Evolutionary conservation across 2,113 vertebrate genomes (phyloP), one percentile per base, ranked within the genome.

Genomic region (Lophius piscatorius): DNA sequence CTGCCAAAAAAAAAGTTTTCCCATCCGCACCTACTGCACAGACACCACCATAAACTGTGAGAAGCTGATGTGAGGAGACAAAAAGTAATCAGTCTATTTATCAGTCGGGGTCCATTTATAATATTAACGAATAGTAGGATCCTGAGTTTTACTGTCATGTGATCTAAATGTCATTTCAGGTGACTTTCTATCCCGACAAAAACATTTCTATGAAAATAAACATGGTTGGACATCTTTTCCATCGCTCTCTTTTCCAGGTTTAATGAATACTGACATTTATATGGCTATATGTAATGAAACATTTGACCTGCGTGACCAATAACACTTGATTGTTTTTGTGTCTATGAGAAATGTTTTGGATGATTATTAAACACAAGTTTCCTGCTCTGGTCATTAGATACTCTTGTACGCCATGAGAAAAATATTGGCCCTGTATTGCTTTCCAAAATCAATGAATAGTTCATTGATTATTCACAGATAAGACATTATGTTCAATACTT

Each of bases 101-200:
- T 28, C 26, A 28, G 26, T 8, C 26, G 26, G 26, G 26, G 4
- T 28, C 26, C 8, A 28, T 49, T 59, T 6, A 13, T 10, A 22
- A 18, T 33, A 60, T 29, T 23, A 13, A 49, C 45, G 12, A 57
- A 11, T n/a, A 46, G 22, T 46, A 13, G 21, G 9, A 52, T 78
- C 59, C 64, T 78, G 69, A 71, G 74, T 38, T 66, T 52, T 36
- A 16, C n/a, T n/a, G n/a, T n/a, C n/a, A n/a, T n/a, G 20, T 38
- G 41, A 41, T 47, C 42, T 24, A 20, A 35, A 50, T 21, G 34
- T 8, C 4, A 20, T 28, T 63, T 60, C 47, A 36, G 12, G 20
- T 13, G 3, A 10, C 17, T 38, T 34, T 24, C 17, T 4, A 23
- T 16, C 9, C 33, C 5, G 11, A 16, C 46, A 48, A n/a, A n/a